phyloP scores from a whole-genome alignment of 2,888 invertebrate species.

The Cantharis flavilabris region DNA sequence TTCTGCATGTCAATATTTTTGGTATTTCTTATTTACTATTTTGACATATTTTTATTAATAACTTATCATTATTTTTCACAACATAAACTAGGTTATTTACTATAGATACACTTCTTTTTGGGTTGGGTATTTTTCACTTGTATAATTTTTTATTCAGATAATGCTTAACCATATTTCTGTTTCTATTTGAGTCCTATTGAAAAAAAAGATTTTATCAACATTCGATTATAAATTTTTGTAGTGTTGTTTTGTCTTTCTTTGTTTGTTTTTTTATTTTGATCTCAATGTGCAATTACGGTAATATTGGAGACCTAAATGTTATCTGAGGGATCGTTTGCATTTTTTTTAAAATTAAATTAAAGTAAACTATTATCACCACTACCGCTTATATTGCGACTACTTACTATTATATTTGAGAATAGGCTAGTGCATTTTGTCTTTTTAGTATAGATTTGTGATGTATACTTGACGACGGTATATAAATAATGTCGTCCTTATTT shows the following conservation, averaged over 20 bases:
- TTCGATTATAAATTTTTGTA: constrained; percentile 23
- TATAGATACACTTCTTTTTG: constrained; percentile 49
- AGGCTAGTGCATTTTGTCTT: constrained; percentile 34
- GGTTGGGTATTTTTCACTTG: constrained; percentile 48
- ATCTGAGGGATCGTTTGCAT: constrained; percentile 23
- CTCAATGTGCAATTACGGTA: constrained; percentile 50
- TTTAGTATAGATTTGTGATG: constrained; percentile 37
- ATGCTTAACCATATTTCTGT: constrained; percentile 18
- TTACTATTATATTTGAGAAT: constrained; percentile 23
- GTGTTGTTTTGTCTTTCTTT: constrained; percentile 50
- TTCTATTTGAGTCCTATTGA: constrained; percentile 14
- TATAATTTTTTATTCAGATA: constrained; percentile 25
- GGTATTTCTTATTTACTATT: constrained; percentile 30
- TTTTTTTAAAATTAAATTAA: constrained; percentile 12
- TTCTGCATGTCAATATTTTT: constrained; percentile 44
- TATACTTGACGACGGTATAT: constrained; percentile 28
- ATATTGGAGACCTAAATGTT: constrained; percentile 15
- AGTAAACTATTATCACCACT: constrained; percentile 15
- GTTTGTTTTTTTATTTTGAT: constrained; percentile 44
- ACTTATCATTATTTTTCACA: constrained; percentile 1
- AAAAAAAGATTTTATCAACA: constrained; percentile 6
- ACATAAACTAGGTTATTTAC: neutral
- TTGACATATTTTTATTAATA: constrained; percentile 7
- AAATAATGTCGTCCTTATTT: constrained; percentile 7
- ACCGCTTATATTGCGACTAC: constrained; percentile 13